These are phyloP conservation scores for Agrotis ipsilon DNA, from an alignment of 2,888 invertebrate species.

Conservation along the genomic window DNA sequence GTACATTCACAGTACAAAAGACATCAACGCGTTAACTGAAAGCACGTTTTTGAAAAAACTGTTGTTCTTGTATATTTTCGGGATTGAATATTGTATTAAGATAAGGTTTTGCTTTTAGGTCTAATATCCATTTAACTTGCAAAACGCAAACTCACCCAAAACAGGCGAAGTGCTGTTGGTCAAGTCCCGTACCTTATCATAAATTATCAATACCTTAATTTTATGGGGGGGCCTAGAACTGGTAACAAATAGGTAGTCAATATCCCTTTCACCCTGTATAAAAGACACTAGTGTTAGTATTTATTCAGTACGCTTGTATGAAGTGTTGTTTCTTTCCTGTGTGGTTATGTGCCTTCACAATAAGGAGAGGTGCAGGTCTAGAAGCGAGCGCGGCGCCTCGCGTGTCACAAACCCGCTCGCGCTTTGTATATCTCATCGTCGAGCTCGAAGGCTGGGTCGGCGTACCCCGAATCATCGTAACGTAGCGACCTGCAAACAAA, in stretches of 20 bases:
- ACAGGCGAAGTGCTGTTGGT: too few species aligned
- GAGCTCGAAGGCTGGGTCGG: slow-evolving; percentile 93
- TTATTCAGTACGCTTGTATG: neutral
- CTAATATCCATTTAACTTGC: too few species aligned
- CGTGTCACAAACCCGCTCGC: slow-evolving; percentile 91
- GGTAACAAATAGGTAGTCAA: neutral
- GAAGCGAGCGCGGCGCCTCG: slow-evolving; percentile 86
- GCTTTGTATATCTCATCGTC: slow-evolving; percentile 93
- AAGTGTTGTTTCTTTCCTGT: slow-evolving; percentile 1
- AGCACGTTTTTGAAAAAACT: too few species aligned
- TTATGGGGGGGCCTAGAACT: too few species aligned
- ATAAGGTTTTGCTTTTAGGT: too few species aligned
- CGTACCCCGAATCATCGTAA: slow-evolving; percentile 94
- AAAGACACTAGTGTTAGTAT: neutral
- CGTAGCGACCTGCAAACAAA: slow-evolving; percentile 87
- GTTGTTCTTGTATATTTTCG: too few species aligned
- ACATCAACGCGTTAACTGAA: slow-evolving; percentile 1
- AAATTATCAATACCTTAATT: too few species aligned
- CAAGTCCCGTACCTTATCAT: too few species aligned
- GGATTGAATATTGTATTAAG: too few species aligned
- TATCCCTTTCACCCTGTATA: neutral
- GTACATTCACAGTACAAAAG: neutral
- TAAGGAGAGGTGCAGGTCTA: slow-evolving; percentile 63
- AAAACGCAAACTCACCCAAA: too few species aligned
- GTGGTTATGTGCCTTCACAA: neutral